phyloP scores from a whole-genome alignment of 2,888 invertebrate genomes.

The Choreutis nemorana region DNA sequence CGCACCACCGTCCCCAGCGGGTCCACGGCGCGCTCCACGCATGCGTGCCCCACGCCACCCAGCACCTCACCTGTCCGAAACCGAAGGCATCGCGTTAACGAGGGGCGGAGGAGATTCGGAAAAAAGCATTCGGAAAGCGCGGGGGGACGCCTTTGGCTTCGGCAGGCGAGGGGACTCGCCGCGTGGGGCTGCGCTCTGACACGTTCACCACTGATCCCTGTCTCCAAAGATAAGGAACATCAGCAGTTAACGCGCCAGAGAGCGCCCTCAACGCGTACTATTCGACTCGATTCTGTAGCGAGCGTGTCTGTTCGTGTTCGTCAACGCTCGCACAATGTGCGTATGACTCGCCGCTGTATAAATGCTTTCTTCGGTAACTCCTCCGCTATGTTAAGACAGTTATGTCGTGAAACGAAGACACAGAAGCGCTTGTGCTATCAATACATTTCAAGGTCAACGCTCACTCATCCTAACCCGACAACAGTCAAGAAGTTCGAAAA shows the following conservation, averaged over 20 bases:
- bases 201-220: too few species aligned
- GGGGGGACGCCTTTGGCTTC: conserved; percentile 62
- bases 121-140: conserved; percentile 20
- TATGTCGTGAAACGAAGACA: too few species aligned
- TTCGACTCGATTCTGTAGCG: conserved; percentile 3
- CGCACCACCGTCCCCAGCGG: conserved; percentile 79
- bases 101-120: conserved; percentile 23
- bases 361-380: conserved; percentile 30
- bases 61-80: conserved; percentile 70
- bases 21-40: conserved; percentile 77
- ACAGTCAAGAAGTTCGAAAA: too few species aligned
- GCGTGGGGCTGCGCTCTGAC: conserved; percentile 1
- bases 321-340: conserved; percentile 17
- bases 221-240: too few species aligned
- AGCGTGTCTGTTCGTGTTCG: conserved; percentile 23
- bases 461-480: too few species aligned
- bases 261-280: too few species aligned
- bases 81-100: conserved; percentile 78
- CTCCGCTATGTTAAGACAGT: conserved; percentile 25
- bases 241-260: too few species aligned
- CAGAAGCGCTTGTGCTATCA: too few species aligned
- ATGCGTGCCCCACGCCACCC: conserved; percentile 31
- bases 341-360: conserved; percentile 14
- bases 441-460: too few species aligned
- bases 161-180: conserved; percentile 13